Percentiles rank a stretch among this genome's conserved stretches.
Evolutionary conservation across 2,113 vertebrate genomes (phyloP).

Genomic region (Platichthys flesus): DNA sequence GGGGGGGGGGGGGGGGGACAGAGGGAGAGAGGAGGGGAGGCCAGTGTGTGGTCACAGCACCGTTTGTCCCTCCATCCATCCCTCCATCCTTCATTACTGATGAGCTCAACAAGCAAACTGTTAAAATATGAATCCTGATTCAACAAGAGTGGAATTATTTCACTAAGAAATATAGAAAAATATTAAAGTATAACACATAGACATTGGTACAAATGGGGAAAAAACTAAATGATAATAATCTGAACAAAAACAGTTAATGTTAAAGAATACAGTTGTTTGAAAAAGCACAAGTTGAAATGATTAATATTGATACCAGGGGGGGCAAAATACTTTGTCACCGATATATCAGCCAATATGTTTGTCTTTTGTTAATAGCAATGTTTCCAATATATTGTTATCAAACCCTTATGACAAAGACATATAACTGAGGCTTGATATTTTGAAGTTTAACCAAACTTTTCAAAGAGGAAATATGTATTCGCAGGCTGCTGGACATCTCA

Average conservation of each 20-base stretch:
- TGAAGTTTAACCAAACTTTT: too few relatives aligned
- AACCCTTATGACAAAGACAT: too few relatives aligned
- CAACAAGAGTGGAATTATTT: not conserved
- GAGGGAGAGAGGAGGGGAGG: constrained; percentile 15
- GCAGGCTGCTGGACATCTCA: not conserved
- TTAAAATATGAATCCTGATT: not conserved
- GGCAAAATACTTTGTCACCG: too few relatives aligned
- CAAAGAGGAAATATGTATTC: not conserved
- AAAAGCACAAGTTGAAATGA: too few relatives aligned
- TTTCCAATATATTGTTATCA: too few relatives aligned
- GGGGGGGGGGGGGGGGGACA: constrained; percentile 27
- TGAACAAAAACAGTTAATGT: not conserved
- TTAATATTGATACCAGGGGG: too few relatives aligned
- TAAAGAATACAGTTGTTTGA: not conserved
- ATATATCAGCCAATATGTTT: too few relatives aligned
- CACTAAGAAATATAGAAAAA: not conserved
- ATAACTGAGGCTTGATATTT: too few relatives aligned
- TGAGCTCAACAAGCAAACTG: too few relatives aligned
- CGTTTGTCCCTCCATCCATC: constrained; percentile 1
- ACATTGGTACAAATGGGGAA: not conserved
- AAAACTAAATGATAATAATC: not conserved
- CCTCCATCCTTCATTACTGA: not conserved
- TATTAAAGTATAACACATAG: not conserved
- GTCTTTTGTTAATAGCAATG: too few relatives aligned
- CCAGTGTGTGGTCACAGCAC: constrained; percentile 37